Evolutionary conservation across 2,113 vertebrate species (phyloP).

Genomic region (Pholis gunnellus): DNA sequence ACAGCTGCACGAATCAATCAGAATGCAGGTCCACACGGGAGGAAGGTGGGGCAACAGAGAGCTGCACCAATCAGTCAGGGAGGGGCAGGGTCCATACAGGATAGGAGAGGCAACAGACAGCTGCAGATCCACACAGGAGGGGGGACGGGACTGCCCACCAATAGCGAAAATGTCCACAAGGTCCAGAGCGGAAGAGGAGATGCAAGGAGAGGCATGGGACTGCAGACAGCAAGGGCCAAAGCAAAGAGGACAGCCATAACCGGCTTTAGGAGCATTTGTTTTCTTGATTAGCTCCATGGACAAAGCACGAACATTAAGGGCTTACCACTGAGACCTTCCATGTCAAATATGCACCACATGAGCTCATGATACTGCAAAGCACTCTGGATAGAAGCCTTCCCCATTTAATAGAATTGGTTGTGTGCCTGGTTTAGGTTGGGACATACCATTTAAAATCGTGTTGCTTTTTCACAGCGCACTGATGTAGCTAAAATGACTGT

Average conservation of each 20-base stretch:
- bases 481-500: neutral
- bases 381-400: neutral
- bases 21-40: constrained; percentile 89
- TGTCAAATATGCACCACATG: constrained; percentile 25
- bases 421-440: neutral
- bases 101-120: constrained; percentile 72
- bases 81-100: constrained; percentile 63
- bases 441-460: neutral
- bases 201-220: constrained; percentile 72
- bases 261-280: constrained; percentile 49
- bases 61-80: constrained; percentile 74
- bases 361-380: constrained; percentile 14
- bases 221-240: constrained; percentile 72
- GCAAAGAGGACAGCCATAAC: constrained; percentile 68
- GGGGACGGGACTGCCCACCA: constrained; percentile 56
- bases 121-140: constrained; percentile 74
- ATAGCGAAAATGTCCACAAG: constrained; percentile 68
- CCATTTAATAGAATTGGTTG: constrained; percentile 3
- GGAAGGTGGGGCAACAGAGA: constrained; percentile 83
- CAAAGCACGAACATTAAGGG: constrained; percentile 27
- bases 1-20: constrained; percentile 96
- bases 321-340: constrained; percentile 15
- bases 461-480: neutral
- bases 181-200: constrained; percentile 74
- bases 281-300: constrained; percentile 37